phyloP scores from a whole-genome alignment of 2,797 vertebrate genomes.

The Molossus alvarezi region DNA sequence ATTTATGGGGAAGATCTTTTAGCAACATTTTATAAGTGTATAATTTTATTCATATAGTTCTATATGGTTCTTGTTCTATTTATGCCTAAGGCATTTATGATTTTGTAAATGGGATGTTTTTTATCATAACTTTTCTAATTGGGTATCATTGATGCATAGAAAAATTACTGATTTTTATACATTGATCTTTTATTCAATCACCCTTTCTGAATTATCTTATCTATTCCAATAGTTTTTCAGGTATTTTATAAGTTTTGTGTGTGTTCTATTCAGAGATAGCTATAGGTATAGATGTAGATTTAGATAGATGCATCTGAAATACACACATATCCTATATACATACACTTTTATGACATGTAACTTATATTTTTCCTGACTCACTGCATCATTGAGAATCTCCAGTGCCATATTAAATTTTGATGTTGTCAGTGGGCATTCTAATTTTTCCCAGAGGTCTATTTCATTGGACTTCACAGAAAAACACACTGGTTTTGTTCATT shows the following conservation, averaged over 20 bases:
- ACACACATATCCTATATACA: not conserved
- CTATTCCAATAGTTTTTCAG: not conserved
- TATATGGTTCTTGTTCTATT: not conserved
- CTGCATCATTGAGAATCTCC: not conserved
- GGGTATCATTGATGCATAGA: not conserved
- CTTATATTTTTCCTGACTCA: constrained; percentile 25
- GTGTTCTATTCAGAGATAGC: not conserved
- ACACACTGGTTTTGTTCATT: not conserved
- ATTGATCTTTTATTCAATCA: not conserved
- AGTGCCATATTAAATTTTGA: not conserved
- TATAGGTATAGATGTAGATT: not conserved
- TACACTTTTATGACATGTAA: not conserved
- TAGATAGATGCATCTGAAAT: not conserved
- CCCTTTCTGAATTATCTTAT: constrained; percentile 18
- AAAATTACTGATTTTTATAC: constrained; percentile 25
- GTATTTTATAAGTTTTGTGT: constrained; percentile 1
- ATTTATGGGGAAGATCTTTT: not conserved
- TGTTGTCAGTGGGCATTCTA: not conserved
- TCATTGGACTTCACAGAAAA: constrained; percentile 29
- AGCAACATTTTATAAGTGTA: not conserved
- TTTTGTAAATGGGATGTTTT: not conserved
- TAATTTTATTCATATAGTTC: not conserved
- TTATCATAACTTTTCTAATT: constrained; percentile 47
- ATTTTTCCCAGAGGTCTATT: constrained; percentile 14
- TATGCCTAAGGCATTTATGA: not conserved